Conservation (phyloP, 2,113 vertebrate genomes). For the Sprattus sprattus region DNA sequence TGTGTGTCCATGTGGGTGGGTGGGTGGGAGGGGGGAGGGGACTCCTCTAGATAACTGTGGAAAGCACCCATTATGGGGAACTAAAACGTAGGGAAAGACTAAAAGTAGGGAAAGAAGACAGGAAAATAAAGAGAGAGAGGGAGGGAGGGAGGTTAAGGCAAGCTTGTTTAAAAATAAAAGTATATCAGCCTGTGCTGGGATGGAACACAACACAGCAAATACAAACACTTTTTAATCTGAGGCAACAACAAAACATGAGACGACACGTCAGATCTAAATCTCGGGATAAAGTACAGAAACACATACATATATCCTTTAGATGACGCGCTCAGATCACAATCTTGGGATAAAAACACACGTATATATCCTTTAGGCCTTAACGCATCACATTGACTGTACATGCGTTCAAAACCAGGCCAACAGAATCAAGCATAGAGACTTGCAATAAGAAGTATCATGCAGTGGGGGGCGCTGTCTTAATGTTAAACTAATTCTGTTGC, state of each 20-base stretch:
- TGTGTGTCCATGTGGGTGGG: constrained; percentile 79
- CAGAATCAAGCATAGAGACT: constrained; percentile 25
- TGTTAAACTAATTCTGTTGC: not conserved
- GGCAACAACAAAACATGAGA: not conserved
- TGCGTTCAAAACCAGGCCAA: not conserved
- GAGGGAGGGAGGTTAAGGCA: constrained; percentile 33
- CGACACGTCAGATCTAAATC: not conserved
- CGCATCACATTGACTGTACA: not conserved
- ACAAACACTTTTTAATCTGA: not conserved
- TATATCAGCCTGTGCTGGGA: constrained; percentile 14
- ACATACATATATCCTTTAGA: not conserved
- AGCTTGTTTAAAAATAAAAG: constrained; percentile 2
- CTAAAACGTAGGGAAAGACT: constrained; percentile 40
- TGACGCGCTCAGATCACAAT: not conserved
- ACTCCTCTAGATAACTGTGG: constrained; percentile 76
- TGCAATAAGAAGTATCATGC: constrained; percentile 41
- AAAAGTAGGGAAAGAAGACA: constrained; percentile 40
- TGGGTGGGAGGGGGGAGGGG: constrained; percentile 70
- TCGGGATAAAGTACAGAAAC: not conserved
- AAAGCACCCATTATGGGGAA: constrained; percentile 69
- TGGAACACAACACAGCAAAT: not conserved
- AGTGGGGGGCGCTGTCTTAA: constrained; percentile 24
- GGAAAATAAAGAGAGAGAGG: not conserved
- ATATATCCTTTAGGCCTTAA: not conserved
- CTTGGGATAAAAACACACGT: not conserved